phyloP scores from a whole-genome alignment of 2,797 vertebrate genomes.

The Danio jaintianensis region DNA sequence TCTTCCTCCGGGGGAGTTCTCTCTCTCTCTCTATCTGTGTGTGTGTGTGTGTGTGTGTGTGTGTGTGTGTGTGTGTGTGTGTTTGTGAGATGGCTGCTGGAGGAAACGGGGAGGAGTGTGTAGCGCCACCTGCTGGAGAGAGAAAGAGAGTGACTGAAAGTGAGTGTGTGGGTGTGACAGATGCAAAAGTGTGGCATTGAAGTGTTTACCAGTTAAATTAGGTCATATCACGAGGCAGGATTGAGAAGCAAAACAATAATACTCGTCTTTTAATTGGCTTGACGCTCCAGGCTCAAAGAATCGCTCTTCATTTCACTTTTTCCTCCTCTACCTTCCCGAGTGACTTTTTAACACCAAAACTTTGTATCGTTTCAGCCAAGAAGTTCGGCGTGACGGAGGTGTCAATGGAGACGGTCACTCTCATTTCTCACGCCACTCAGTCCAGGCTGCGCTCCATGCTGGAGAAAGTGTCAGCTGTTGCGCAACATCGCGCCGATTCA shows the following conservation, averaged over 20 bases:
- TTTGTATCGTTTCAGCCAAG: slow-evolving; percentile 79
- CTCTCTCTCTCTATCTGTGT: slow-evolving; percentile 1
- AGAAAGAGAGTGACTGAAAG: slow-evolving; percentile 21
- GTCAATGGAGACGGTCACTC: slow-evolving; percentile 89
- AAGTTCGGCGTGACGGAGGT: slow-evolving; percentile 90
- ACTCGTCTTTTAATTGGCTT: slow-evolving; percentile 35
- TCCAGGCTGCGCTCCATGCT: slow-evolving; percentile 88
- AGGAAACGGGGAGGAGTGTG: slow-evolving; percentile 2
- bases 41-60: slow-evolving; percentile 1
- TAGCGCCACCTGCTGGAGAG: slow-evolving; percentile 50
- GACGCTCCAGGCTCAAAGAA: not conserved
- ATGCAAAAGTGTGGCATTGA: slow-evolving; percentile 10
- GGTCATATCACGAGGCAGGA: slow-evolving; percentile 32
- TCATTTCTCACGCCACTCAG: slow-evolving; percentile 91
- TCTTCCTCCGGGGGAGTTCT: slow-evolving; percentile 55
- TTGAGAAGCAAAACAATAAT: slow-evolving; percentile 34
- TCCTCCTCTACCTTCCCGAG: not conserved
- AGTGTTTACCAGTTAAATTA: slow-evolving; percentile 46
- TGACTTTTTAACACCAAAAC: slow-evolving; percentile 8
- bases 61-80: slow-evolving; percentile 2
- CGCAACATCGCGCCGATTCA: slow-evolving; percentile 88
- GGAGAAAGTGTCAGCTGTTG: slow-evolving; percentile 89
- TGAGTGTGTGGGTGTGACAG: slow-evolving; percentile 41
- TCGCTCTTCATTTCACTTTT: not conserved
- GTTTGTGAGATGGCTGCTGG: slow-evolving; percentile 36